Base-by-base conservation (phyloP, 2,888 invertebrate species). In the Liposcelis brunnea region DNA sequence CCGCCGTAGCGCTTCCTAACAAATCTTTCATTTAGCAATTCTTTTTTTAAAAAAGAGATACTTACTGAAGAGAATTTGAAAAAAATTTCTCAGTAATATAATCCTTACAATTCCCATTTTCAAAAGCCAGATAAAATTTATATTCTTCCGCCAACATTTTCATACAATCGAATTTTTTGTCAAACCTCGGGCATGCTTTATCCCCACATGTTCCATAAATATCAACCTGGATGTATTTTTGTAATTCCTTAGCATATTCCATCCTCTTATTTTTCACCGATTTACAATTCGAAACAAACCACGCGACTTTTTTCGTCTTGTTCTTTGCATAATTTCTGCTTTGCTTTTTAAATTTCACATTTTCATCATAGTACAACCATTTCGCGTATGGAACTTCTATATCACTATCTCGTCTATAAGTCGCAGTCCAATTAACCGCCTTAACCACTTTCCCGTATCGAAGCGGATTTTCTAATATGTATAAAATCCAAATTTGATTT, bases 381-480 rank as follows among this genome's bases (percentile, higher is more conserved):
- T 45, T 66, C 0, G 77, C 78, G 47, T 78, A 77, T 1, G 77
- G 75, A 2, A 77, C 74, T 1, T 77, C 77, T 12, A 78, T 64
- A 51, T 78, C 77, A 2, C 77, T 67, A 49, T 73, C 70, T 56
- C 63, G 67, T 48, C 70, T 62, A 56, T 74, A 78, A 2, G 71
- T 71, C 76, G 78, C 77, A 0, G 77, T 75, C 77, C 78, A 78
- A 56, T 78, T 78, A 54, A 78, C 81, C 2, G 79, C 74, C 56
- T 78, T 74, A 8, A 10, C 2, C 3, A 71, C 71, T n/a, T n/a
- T 49, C 78, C 72, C 53, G 79, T 77, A 44, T 80, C 69, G 57
- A 48, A 87, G 84, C 2, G 94, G 94, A 61, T 91, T 91, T 62
- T 94, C 94, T 52, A 94, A 67, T 63, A 87, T 80, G 65, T 90